Evolutionary conservation across 2,888 invertebrate species (phyloP), one percentile per base, ranked within the genome.

Genomic region (Thereva unica): DNA sequence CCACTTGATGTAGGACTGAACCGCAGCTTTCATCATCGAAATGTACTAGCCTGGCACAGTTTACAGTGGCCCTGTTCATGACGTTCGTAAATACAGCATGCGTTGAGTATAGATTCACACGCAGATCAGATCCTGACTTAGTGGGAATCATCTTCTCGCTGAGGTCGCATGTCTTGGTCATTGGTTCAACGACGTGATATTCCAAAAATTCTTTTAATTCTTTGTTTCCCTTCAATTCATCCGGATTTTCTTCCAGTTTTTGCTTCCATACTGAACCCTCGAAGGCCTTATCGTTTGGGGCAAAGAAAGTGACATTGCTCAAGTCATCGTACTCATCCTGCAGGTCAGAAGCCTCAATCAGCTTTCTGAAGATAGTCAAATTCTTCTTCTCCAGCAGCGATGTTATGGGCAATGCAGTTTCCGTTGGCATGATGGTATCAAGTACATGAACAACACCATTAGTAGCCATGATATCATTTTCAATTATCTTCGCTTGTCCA

Each of bases 391-490:
- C 80, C 71, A 89, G 80, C 4, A 87, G 80, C 12, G 78, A 75
- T 37, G 78, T 77, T 53, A 81, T 73, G 3, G 82, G 80, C 55
- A 80, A 69, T 0, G 79, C 80, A 34, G 85, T 84, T 69, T 87
- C 85, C 0, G 89, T 89, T 63, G 88, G 83, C 52, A 90, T 76
- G 37, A 90, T 84, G 3, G 84, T 83, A 73, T 90, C 88, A 70
- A 90, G 84, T 38, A 87, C 81, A 76, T 90, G 89, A 38, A 91
- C 75, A 2, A 90, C 88, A n/a, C 90, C 91, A 78, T 91, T 89
- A 2, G 86, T 87, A 8, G 85, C 89, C 78, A 90, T 84, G 40
- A 86, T 80, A 75, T 90, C 90, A 4, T 82, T 77, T 66, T 83
- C 83, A 5, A 83, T 76, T 37, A 89, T 82, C 75, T 85, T 84